A percentile compares a stretch with the other conserved stretches of the same genome.
phyloP scores from a whole-genome alignment of 2,113 vertebrate species.

The Oryzias javanicus region DNA sequence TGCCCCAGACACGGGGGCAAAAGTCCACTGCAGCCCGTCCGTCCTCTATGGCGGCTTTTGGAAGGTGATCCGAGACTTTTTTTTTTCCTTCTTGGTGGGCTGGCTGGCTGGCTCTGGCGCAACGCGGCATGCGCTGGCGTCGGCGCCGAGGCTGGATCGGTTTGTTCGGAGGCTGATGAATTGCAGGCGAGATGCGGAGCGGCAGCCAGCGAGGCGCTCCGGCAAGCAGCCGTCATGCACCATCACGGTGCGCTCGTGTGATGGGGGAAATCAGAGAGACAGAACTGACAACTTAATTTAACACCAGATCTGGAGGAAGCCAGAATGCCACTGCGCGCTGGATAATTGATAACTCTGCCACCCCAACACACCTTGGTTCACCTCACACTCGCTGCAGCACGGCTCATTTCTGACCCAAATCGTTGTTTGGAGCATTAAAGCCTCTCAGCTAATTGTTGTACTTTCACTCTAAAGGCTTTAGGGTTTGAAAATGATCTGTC shows the following conservation, averaged over 20 bases:
- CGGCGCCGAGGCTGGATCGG: constrained; percentile 55
- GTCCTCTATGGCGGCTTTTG: constrained; percentile 72
- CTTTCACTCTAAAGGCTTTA: background rate
- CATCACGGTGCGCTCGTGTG: constrained; percentile 78
- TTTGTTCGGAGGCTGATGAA: constrained; percentile 79
- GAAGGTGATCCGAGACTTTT: constrained; percentile 76
- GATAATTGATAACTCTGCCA: constrained; percentile 80
- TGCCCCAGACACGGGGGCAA: constrained; percentile 48
- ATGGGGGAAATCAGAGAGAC: constrained; percentile 77
- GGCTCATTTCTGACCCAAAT: constrained; percentile 37
- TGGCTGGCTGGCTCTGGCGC: constrained; percentile 68
- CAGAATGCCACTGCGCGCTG: constrained; percentile 74
- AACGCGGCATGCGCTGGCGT: constrained; percentile 62
- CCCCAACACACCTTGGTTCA: constrained; percentile 41
- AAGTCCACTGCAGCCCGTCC: constrained; percentile 48
- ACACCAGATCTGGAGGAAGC: constrained; percentile 76
- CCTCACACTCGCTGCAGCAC: constrained; percentile 30
- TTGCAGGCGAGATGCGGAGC: constrained; percentile 79
- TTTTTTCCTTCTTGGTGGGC: constrained; percentile 62
- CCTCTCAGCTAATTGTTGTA: constrained; percentile 11
- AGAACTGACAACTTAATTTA: constrained; percentile 85
- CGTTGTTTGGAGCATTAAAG: constrained; percentile 25
- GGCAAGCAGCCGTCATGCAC: constrained; percentile 80
- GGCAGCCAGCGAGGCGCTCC: constrained; percentile 82
- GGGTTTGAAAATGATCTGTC: too few species aligned